Evolutionary conservation across 2,113 vertebrate genomes (phyloP).

Genomic region (Megaptera novaeangliae): DNA sequence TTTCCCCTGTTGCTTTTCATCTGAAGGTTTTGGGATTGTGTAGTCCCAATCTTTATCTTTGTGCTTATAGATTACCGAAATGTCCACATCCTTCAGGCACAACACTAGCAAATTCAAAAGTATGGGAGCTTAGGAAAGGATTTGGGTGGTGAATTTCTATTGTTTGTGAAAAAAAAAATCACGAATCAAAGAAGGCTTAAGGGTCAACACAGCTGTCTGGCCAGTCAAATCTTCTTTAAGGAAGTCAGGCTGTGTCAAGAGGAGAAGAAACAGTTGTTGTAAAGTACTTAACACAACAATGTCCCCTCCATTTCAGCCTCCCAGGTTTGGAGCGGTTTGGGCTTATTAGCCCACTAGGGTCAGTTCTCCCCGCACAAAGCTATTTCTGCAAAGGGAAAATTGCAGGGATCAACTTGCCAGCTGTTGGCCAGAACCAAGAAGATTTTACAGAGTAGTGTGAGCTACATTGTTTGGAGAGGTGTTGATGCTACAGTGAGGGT

Average conservation of each 20-base stretch:
- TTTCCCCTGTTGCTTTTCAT: background rate
- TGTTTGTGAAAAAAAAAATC: constrained; percentile 68
- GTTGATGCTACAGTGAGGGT: background rate
- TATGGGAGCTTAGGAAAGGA: constrained; percentile 59
- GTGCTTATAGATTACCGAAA: constrained; percentile 37
- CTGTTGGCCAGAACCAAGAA: constrained; percentile 55
- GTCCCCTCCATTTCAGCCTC: constrained; percentile 26
- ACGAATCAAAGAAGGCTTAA: constrained; percentile 56
- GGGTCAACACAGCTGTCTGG: constrained; percentile 71
- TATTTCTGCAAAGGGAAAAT: constrained; percentile 62
- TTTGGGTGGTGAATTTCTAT: constrained; percentile 70
- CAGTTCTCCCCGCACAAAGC: constrained; percentile 28
- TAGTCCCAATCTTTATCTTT: constrained; percentile 51
- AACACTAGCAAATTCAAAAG: constrained; percentile 48
- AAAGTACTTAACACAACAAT: constrained; percentile 62
- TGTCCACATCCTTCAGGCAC: constrained; percentile 53
- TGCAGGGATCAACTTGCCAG: constrained; percentile 65
- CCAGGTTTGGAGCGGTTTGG: background rate
- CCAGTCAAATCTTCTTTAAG: constrained; percentile 61
- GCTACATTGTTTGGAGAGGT: background rate
- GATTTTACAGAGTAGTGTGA: constrained; percentile 14
- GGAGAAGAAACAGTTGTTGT: constrained; percentile 61
- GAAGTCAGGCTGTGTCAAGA: constrained; percentile 64
- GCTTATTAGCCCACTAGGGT: constrained; percentile 49
- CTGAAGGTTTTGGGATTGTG: background rate